Base-by-base conservation (phyloP, 23 tunicate species). In the Ciona savignyi region DNA sequence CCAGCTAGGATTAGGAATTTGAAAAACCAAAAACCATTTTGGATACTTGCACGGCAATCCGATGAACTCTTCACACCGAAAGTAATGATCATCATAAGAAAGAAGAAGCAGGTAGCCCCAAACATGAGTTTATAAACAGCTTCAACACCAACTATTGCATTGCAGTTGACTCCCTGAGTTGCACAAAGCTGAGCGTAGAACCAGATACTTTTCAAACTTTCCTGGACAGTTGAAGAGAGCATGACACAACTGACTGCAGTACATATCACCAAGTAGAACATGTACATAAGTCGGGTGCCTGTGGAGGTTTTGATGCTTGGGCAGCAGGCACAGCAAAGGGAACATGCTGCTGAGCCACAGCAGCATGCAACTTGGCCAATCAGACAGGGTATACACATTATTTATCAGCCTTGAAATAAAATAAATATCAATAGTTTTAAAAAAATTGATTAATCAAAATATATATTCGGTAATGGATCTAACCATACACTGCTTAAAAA, bases 21-120 rank as follows among this genome's bases (percentile, higher is more conserved):
- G 71, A 95, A 66, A 61, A 85, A 85, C 99, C 99, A 95, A 75
- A 95, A 95, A 62, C 99, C 99, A 80, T 95, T 95, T 33, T 95
- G 99, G n/a, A 95, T 72, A 34, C 83, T 81, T 23, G 96, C 91
- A 9, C 99, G 60, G n/a, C 95, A 97, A 72, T 95, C 99, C 35
- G 77, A 33, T 6, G 95, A 77, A 74, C 76, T 88, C 2, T 73
- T 66, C 4, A 89, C 86, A 28, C 81, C 73, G 29, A 95, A 63
- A 34, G 81, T 84, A 2, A 95, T 23, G 23, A 95, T 27, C 75
- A 82, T 81, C 79, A 95, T 66, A 30, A 95, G 51, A 48, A 85
- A 89, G 60, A 66, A 95, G 73, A 88, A 95, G 30, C 93, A 81
- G 29, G 93, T 80, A 65, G 96, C 72, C 0, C 93, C 96, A 76